Base-by-base conservation (phyloP, 2,113 vertebrate genomes). In the Scortum barcoo region DNA sequence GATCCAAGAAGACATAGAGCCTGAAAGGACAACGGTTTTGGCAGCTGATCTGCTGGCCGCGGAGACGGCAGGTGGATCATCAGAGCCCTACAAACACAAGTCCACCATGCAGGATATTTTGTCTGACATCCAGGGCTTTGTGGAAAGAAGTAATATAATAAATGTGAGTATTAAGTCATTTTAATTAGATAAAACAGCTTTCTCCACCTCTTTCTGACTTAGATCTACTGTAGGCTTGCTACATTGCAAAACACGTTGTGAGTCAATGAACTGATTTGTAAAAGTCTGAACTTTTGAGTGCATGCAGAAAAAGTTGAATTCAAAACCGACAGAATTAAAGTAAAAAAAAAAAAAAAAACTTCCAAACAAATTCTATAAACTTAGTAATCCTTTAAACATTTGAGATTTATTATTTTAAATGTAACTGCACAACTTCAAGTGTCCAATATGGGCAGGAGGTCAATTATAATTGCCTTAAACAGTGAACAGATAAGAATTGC, bases 161-260 rank as follows among this genome's bases (percentile, higher is more conserved):
- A 86, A 90, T 50, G 95, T 96, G 86, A 94, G 94, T 92, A 87
- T 78, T 7, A 26, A 10, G 38, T 54, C 4, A 16, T 53, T 68
- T 61, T 58, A 7, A 24, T 16, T 48, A 16, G 13, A 17, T 17
- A 12, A 46, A 16, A 44, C 2, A 1, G 7, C 17, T 53, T 22
- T 1, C 19, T 16, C 14, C 24, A 61, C 70, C 13, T 66, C 2
- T 33, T 1, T 67, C 2, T 13, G 4, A 13, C 17, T 53, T 67
- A 22, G 14, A 53, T 17, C 4, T 24, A 11, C 33, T 19, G 16
- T 22, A 14, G 56, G 3, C 6, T 66, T 72, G 40, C 16, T 81
- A 6, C 42, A 7, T 33, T n/a, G 14, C 17, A 58, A 48, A 60
- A 20, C 53, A 30, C 36, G 24, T n/a, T 48, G 11, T 11, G 20